Evolutionary conservation across 1,140 invertebrate species (phyloP).

Genomic region (Drosophila subpulchrella): DNA sequence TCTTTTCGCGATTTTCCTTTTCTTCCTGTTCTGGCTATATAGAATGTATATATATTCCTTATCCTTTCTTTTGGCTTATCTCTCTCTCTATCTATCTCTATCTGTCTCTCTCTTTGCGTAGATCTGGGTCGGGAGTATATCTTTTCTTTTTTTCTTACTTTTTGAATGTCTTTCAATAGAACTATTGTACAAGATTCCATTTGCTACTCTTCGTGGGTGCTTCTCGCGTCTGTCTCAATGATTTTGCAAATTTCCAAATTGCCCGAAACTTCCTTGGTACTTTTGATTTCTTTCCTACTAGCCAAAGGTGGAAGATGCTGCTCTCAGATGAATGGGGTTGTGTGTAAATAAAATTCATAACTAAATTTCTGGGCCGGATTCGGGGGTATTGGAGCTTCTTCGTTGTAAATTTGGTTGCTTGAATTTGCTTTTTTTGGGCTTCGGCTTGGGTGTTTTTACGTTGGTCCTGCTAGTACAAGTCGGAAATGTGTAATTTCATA

Average conservation of each 20-base stretch:
- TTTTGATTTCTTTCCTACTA: constrained; percentile 15
- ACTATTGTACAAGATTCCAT: constrained; percentile 84
- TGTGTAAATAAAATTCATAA: constrained; percentile 59
- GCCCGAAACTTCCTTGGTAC: constrained; percentile 51
- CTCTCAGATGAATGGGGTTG: constrained; percentile 19
- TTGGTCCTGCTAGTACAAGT: constrained; percentile 70
- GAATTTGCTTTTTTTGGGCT: constrained; percentile 64
- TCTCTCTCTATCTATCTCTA: constrained; percentile 25
- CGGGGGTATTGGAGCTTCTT: constrained; percentile 10
- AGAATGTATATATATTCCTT: constrained; percentile 10
- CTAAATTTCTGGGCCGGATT: constrained; percentile 55
- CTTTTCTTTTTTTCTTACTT: constrained; percentile 2
- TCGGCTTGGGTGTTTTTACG: constrained; percentile 46
- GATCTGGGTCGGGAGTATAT: constrained; percentile 27
- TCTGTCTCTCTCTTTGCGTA: constrained; percentile 56
- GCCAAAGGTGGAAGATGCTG: constrained; percentile 54
- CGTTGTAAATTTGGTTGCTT: constrained; percentile 50
- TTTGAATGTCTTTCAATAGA: constrained; percentile 69
- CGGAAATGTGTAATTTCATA: constrained; percentile 83
- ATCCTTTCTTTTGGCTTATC: constrained; percentile 18
- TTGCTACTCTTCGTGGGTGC: constrained; percentile 70
- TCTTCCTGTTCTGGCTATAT: constrained; percentile 33
- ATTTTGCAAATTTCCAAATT: constrained; percentile 82
- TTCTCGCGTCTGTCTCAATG: constrained; percentile 69
- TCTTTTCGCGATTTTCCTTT: constrained; percentile 18